Base-by-base conservation (phyloP, 2,113 vertebrate species). In the Bufo gargarizans region DNA sequence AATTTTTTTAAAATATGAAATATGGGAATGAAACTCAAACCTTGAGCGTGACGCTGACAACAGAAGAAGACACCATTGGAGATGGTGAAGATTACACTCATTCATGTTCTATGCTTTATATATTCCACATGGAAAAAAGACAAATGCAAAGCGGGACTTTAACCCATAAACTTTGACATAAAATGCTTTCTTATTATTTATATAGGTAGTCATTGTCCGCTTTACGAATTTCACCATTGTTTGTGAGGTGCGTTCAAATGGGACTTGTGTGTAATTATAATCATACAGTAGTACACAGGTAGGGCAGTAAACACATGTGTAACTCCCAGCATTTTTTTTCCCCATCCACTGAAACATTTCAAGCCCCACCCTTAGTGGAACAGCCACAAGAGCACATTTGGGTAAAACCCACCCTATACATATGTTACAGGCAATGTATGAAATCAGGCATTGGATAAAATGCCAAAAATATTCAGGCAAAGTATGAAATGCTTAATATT, bases 141-240 rank as follows among this genome's bases (percentile, higher is more conserved):
- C 55, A 61, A 33, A 45, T 82, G 16, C 59, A 47, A 82, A 82
- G 79, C 79, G 45, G 79, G 79, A 65, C 59, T 63, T 82, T 82
- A 47, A 19, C 53, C 19, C 47, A 56, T 80, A 56, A 17, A 33
- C 53, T 20, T 8, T n/a, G 77, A 9, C 33, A 80, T 33, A 80
- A 16, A 20, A 3, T 47, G 43, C 43, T 63, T 45, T 13, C 8
- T 82, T 63, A 45, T 63, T 82, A 82, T 82, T 82, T 82, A 82
- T 82, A 47, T 82, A 82, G 59, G 61, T 63, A 82, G 59, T 43
- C 33, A 47, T 47, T 45, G 58, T 47, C 49, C n/a, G 59, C 65
- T 63, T 63, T 14, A n/a, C 33, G n/a, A 56, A 22, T 22, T 22
- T 78, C 4, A 55, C 4, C 11, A 12, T 78, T 78, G 20, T 78